Conservation (phyloP, 1,140 invertebrate species). For the Heliconius himera region DNA sequence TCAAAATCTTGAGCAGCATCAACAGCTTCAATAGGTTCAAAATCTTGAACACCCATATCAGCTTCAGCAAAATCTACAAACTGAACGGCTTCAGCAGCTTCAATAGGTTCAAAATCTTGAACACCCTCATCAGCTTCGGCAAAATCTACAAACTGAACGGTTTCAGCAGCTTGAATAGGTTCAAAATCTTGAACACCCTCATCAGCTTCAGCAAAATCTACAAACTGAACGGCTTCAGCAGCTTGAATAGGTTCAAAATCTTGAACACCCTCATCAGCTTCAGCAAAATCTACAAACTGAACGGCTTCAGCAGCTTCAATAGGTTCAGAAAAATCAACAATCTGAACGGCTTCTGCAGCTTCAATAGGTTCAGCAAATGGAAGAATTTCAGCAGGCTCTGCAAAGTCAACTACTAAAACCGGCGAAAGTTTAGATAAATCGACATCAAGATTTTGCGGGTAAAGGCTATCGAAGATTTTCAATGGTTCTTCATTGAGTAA, state of each 20-base stretch:
- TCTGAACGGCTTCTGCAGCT: neutral
- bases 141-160: neutral
- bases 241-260: neutral
- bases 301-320: neutral
- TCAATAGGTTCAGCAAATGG: neutral
- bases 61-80: neutral
- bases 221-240: neutral
- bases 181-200: neutral
- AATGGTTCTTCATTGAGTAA: neutral
- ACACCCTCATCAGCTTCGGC: neutral
- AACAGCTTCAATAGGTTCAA: neutral
- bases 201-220: neutral
- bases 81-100: neutral
- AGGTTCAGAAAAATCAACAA: neutral
- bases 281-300: neutral
- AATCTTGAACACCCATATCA: neutral
- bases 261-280: neutral
- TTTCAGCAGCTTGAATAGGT: neutral
- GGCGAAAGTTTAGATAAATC: neutral
- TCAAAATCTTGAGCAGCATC: neutral
- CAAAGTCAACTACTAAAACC: neutral
- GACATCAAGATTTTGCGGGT: neutral
- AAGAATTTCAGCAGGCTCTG: neutral
- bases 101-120: neutral
- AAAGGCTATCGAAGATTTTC: neutral